Evolutionary conservation across 2,888 invertebrate species (phyloP).

Genomic region (Drosophila pseudotakahashii): DNA sequence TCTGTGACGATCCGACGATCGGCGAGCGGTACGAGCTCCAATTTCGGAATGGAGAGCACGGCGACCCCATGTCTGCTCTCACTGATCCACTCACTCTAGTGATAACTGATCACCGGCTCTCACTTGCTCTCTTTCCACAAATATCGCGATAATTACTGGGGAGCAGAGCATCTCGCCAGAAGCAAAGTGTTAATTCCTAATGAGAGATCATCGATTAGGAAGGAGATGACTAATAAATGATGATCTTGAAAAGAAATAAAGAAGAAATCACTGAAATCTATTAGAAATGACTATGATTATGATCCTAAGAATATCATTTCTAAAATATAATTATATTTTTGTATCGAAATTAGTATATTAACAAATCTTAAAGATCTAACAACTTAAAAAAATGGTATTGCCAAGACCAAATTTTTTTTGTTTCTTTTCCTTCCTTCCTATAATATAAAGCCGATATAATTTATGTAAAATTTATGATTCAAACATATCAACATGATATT

Average conservation of each 20-base stretch:
- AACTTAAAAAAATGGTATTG: no score
- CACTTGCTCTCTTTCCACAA: constrained; percentile 14
- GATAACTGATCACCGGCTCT: constrained; percentile 10
- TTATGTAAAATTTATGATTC: no score
- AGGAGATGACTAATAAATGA: neutral
- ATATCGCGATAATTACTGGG: constrained; percentile 26
- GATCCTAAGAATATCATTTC: neutral
- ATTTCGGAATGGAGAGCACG: constrained; percentile 27
- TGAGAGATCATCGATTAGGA: constrained; percentile 20
- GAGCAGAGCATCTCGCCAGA: constrained; percentile 19
- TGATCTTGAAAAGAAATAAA: neutral
- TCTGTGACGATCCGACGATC: constrained; percentile 8
- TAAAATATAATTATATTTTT: no score
- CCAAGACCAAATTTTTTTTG: no score
- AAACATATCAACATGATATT: no score
- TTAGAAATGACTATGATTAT: neutral
- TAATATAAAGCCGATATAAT: no score
- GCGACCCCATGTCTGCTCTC: constrained; percentile 54
- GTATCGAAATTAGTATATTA: no score
- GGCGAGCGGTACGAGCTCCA: neutral
- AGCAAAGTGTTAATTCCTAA: constrained; percentile 54
- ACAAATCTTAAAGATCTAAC: no score
- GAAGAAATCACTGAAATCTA: no score
- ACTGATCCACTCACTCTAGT: neutral
- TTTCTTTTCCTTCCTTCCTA: no score